Base-by-base conservation (phyloP, 2,888 invertebrate genomes). In the Oxycera nigricornis region DNA sequence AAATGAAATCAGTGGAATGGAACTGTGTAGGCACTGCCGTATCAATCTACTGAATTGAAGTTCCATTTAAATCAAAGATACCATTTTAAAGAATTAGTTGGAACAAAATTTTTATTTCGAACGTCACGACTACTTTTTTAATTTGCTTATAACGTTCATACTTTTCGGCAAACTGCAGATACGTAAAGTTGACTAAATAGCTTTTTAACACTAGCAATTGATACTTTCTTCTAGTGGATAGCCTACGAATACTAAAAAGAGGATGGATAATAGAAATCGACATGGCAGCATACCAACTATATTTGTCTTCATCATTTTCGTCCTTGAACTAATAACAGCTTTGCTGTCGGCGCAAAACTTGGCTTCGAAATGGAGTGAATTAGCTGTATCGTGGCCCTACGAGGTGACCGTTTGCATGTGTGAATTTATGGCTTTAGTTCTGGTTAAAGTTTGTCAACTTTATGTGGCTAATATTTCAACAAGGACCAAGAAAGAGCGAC, bases 361-460 rank as follows among this genome's bases (percentile, higher is more conserved):
- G 22, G 4, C 31, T 2, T 7, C 35, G 11, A 46, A 68, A 22
- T 73, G 67, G 68, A 61, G 52, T n/a, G 68, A 61, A 50, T 30
- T 75, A 14, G 61, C 72, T 2, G 73, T 73, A 4, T 35, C 68
- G 0, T 75, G 73, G 75, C 73, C 75, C 11, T 73, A 73, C 24
- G 75, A 75, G 52, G 67, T 75, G 17, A 61, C 41, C 9, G 67
- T 75, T 20, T 65, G 57, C 26, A 20, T 26, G n/a, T 50, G 67
- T 7, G 50, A 55, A 20, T 52, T 70, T 30, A 30, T 70, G 50
- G 68, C 31, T 22, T 28, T 67, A 1, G 7, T 73, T 2, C 41
- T 67, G 11, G 11, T 75, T 11, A 68, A 73, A 26, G 28, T 75
- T 1, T 68, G 46, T 14, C 73, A 75, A 61, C 4, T 75, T 1